A percentile compares a stretch with the other conserved stretches of the same genome.
Evolutionary conservation across 1,140 invertebrate genomes (phyloP).

Genomic region (Leptinotarsa defecta): DNA sequence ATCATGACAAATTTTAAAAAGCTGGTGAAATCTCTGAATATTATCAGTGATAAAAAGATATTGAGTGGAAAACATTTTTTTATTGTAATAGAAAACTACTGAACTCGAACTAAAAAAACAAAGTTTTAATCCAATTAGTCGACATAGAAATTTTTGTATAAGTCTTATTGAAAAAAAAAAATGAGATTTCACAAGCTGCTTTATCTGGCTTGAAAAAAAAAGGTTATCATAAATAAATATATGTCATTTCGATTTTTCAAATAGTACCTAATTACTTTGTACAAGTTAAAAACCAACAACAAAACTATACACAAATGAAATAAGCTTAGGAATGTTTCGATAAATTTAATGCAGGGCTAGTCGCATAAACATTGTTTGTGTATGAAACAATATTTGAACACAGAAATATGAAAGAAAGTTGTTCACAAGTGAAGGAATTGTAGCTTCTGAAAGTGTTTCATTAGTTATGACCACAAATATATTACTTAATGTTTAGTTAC

Average conservation of each 20-base stretch:
- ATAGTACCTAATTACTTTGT: constrained; percentile 32
- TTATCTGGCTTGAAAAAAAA: neutral
- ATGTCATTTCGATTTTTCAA: constrained; percentile 8
- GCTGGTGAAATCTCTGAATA: neutral
- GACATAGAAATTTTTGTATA: no score
- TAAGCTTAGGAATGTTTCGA: constrained; percentile 35
- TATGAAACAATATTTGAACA: neutral
- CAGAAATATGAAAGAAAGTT: neutral
- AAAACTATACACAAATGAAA: constrained; percentile 36
- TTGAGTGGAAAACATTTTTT: neutral
- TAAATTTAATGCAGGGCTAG: constrained; percentile 12
- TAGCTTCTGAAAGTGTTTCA: no score
- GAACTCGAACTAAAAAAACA: no score
- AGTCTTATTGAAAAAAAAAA: no score
- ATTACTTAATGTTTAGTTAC: no score
- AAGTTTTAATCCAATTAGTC: no score
- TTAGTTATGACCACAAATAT: no score
- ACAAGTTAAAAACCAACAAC: constrained; percentile 34
- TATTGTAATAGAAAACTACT: no score
- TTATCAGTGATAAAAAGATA: neutral
- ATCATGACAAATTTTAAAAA: constrained; percentile 16
- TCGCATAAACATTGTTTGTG: neutral
- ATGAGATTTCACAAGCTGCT: neutral
- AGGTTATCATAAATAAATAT: constrained; percentile 8
- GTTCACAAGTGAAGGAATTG: no score